Base-by-base conservation (phyloP, 2,113 vertebrate species). In the Pteronura brasiliensis region DNA sequence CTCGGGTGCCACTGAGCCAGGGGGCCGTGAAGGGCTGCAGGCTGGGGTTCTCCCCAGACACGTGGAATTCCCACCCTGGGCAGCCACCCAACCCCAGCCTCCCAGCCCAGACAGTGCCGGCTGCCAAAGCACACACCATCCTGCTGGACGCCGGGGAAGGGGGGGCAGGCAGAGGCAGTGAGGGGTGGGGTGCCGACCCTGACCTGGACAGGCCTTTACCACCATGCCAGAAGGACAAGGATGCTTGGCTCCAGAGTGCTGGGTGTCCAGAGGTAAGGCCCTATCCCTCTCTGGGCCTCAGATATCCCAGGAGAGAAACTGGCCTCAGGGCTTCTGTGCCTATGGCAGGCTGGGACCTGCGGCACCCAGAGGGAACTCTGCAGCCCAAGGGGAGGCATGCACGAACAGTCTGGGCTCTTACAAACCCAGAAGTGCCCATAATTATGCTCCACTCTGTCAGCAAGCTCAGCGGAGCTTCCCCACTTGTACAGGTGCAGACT, bases 111-210 rank as follows among this genome's bases (percentile, higher is more conserved):
- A 99, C 99, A 96, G 90, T 63, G 61, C 89, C 6, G 0, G 93
- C 96, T 98, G 99, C 99, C 99, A 99, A 99, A 98, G 98, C 98
- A 98, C 98, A 99, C 98, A 88, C 89, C 97, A 97, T 98, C 90
- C 96, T 2, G 85, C 67, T 36, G 61, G 61, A 2, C 0, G 10
- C 49, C 6, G 65, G 47, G 39, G 13, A 6, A n/a, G 14, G 12
- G 4, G 23, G 57, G 61, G 21, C 52, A 23, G 69, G 2, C 57
- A 49, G 65, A 42, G 31, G 61, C 47, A 23, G 55, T 1, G n/a
- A 72, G 36, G 10, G 27, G 0, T 7, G 44, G 18, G 47, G 20
- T 59, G 42, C 23, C 10, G 20, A 11, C 29, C 25, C 7, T 18
- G 71, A 76, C 65, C 52, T 39, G 44, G n/a, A 20, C 52, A 55